phyloP scores from a whole-genome alignment of 2,797 vertebrate genomes.

The Podarcis lilfordi region DNA sequence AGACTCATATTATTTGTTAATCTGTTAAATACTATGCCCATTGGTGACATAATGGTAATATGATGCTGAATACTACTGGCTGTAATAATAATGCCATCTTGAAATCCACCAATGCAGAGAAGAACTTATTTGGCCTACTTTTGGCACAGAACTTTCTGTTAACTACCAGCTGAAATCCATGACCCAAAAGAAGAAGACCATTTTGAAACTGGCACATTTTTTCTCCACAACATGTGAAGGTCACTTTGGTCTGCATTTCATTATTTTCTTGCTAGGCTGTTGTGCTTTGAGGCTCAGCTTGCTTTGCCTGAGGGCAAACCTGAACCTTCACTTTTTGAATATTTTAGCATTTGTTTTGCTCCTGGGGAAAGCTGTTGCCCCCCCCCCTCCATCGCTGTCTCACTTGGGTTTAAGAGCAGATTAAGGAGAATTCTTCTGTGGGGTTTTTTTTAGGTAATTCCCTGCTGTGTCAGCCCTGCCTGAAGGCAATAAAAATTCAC shows the following conservation, averaged over 20 bases:
- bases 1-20: neutral
- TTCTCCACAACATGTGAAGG: slow-evolving; percentile 12
- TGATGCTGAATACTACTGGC: neutral
- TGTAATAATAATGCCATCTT: neutral
- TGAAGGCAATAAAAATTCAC: neutral
- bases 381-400: neutral
- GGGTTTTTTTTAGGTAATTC: slow-evolving; percentile 20
- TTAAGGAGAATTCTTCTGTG: neutral
- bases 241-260: slow-evolving; percentile 24
- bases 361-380: slow-evolving; percentile 14
- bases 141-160: neutral
- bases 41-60: neutral
- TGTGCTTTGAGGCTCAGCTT: slow-evolving; percentile 24
- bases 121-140: neutral
- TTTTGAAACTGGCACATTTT: neutral
- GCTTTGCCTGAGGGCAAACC: slow-evolving; percentile 25
- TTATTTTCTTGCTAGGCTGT: slow-evolving; percentile 14
- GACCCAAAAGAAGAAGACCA: neutral
- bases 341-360: slow-evolving; percentile 40
- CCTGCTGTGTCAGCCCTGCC: slow-evolving; percentile 27
- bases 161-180: neutral
- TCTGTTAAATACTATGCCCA: neutral
- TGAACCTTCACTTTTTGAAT: slow-evolving; percentile 32
- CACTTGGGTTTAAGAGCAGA: slow-evolving; percentile 26
- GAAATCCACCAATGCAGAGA: neutral